A percentile compares a stretch with the other conserved stretches of the same genome.
Conservation (phyloP, 2,797 vertebrate genomes). For the Rhinella marina region DNA sequence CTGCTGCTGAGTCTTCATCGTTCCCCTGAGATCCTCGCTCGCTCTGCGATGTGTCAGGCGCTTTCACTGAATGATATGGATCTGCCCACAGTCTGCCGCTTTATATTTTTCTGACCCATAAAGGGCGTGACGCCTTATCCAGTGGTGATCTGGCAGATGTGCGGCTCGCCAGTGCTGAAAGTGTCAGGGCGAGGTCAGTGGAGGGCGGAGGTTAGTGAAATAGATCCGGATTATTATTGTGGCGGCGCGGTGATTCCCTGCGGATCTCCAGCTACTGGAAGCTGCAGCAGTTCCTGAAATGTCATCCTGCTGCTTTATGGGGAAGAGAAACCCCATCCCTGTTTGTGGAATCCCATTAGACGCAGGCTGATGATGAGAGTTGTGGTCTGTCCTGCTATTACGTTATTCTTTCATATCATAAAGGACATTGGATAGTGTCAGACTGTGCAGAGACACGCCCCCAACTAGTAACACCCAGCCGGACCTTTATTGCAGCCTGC, state of each 20-base stretch:
- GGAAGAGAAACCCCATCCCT: neutral
- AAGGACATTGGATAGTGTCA: too few species aligned
- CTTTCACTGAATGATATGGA: neutral
- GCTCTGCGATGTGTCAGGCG: neutral
- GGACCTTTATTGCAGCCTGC: too few species aligned
- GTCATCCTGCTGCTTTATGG: neutral
- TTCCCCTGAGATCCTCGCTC: neutral
- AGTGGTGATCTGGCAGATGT: slow-evolving; percentile 8
- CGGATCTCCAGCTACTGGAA: slow-evolving; percentile 41
- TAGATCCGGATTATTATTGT: slow-evolving; percentile 26
- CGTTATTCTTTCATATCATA: too few species aligned
- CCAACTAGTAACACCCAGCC: too few species aligned
- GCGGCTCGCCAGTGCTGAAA: slow-evolving; percentile 16
- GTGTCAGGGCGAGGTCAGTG: slow-evolving; percentile 48
- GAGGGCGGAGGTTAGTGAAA: slow-evolving; percentile 48
- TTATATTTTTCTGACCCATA: neutral
- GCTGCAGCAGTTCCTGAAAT: neutral
- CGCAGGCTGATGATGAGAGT: neutral
- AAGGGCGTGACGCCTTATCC: neutral
- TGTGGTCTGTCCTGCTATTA: neutral
- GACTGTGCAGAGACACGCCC: too few species aligned
- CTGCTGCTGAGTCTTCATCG: neutral
- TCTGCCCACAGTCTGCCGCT: neutral
- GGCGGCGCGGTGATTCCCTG: slow-evolving; percentile 17
- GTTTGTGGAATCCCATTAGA: neutral